Conservation (phyloP, 2,888 invertebrate genomes). For the Clivina fossor region DNA sequence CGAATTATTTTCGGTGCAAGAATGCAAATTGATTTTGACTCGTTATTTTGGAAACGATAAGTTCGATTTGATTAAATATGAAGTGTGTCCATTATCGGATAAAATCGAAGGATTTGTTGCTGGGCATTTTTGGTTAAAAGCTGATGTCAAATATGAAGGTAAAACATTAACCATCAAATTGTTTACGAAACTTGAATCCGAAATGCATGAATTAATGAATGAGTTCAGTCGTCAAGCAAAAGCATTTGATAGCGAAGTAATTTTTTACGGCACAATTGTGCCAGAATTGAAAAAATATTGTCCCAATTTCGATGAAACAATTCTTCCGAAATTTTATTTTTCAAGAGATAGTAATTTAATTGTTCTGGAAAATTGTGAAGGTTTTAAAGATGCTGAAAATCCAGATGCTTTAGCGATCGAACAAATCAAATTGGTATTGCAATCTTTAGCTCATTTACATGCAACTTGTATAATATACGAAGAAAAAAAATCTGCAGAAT, state of each 20-base stretch:
- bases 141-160: constrained; percentile 34
- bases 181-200: constrained; percentile 33
- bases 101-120: constrained; percentile 42
- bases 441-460: constrained; percentile 41
- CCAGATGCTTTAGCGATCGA: constrained; percentile 27
- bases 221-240: constrained; percentile 23
- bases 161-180: constrained; percentile 15
- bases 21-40: constrained; percentile 20
- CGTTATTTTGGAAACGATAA: constrained; percentile 16
- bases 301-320: constrained; percentile 32
- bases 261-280: constrained; percentile 29
- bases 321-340: constrained; percentile 47
- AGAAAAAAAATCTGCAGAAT: constrained; percentile 34
- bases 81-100: constrained; percentile 34
- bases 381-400: constrained; percentile 37
- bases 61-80: constrained; percentile 25
- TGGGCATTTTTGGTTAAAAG: constrained; percentile 40
- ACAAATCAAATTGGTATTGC: constrained; percentile 37
- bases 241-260: constrained; percentile 36
- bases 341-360: constrained; percentile 43
- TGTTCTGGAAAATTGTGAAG: constrained; percentile 49
- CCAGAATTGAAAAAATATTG: constrained; percentile 22
- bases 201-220: constrained; percentile 9
- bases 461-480: constrained; percentile 47
- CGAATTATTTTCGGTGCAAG: no score